phyloP scores from a whole-genome alignment of 2,797 vertebrate genomes.

The Nannoperca australis region DNA sequence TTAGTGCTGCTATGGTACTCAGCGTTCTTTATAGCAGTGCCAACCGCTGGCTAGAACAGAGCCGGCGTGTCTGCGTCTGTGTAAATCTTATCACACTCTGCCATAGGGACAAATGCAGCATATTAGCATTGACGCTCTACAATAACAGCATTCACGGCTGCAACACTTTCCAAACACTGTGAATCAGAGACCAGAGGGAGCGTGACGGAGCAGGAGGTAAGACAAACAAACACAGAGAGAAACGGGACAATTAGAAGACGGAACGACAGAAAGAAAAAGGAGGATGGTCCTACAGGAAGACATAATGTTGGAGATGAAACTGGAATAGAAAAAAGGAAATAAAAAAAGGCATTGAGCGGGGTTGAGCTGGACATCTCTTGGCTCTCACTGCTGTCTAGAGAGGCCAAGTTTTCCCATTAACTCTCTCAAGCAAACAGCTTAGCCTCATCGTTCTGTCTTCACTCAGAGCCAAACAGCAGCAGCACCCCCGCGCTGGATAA shows the following conservation, averaged over 20 bases:
- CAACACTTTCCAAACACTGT: slow-evolving; percentile 7
- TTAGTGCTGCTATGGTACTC: slow-evolving; percentile 51
- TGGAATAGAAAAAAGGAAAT: background rate
- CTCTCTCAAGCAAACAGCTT: slow-evolving; percentile 6
- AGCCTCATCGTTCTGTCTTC: slow-evolving; percentile 1
- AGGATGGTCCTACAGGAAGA: background rate
- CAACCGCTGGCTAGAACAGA: slow-evolving; percentile 41
- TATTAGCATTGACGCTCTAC: slow-evolving; percentile 52
- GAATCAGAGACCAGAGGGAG: slow-evolving; percentile 32
- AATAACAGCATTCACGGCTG: slow-evolving; percentile 40
- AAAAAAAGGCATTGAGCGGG: background rate
- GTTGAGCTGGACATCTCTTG: background rate
- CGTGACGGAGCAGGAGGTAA: slow-evolving; percentile 2
- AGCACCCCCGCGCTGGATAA: background rate
- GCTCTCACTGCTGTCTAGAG: slow-evolving; percentile 16
- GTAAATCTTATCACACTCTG: slow-evolving; percentile 59
- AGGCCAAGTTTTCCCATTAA: slow-evolving; percentile 32
- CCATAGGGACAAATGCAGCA: slow-evolving; percentile 43
- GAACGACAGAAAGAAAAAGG: background rate
- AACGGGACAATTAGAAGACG: background rate
- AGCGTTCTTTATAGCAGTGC: slow-evolving; percentile 47
- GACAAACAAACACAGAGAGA: background rate
- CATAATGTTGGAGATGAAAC: background rate
- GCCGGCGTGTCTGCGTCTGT: slow-evolving; percentile 28
- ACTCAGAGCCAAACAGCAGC: slow-evolving; percentile 22